These are phyloP conservation scores for Himalopsyche anomala DNA, from an alignment of 2,888 invertebrate species.

Conservation along the genomic window DNA sequence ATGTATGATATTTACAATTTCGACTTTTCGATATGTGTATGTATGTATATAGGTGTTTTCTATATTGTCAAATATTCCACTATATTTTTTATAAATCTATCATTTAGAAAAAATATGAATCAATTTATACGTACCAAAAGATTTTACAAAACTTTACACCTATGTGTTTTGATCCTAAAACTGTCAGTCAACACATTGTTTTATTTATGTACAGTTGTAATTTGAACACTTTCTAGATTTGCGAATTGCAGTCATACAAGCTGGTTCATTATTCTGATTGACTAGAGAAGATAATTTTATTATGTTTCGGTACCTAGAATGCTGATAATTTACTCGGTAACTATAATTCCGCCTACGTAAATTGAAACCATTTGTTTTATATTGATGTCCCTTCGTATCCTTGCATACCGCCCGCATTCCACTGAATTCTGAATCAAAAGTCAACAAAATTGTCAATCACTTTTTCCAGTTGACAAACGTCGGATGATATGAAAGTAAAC, in stretches of 20 bases:
- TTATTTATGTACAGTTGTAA: too few species aligned
- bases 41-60: too few species aligned
- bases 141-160: too few species aligned
- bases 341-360: not conserved
- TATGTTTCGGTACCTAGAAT: not conserved
- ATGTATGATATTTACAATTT: too few species aligned
- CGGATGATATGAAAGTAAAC: slow-evolving; percentile 59
- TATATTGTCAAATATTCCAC: too few species aligned
- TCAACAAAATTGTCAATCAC: slow-evolving; percentile 53
- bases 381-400: not conserved
- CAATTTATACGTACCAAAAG: too few species aligned
- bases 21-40: too few species aligned
- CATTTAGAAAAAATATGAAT: too few species aligned
- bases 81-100: too few species aligned
- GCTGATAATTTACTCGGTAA: not conserved
- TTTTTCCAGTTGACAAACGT: slow-evolving; percentile 56
- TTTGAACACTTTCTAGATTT: not conserved
- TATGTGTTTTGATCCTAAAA: too few species aligned
- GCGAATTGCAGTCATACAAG: slow-evolving; percentile 53
- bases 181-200: too few species aligned
- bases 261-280: slow-evolving; percentile 47
- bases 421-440: slow-evolving; percentile 41
- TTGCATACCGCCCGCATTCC: not conserved
- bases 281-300: not conserved
- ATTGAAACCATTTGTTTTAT: not conserved